Conservation (phyloP, 2,113 vertebrate genomes). For the Siniperca knerii region DNA sequence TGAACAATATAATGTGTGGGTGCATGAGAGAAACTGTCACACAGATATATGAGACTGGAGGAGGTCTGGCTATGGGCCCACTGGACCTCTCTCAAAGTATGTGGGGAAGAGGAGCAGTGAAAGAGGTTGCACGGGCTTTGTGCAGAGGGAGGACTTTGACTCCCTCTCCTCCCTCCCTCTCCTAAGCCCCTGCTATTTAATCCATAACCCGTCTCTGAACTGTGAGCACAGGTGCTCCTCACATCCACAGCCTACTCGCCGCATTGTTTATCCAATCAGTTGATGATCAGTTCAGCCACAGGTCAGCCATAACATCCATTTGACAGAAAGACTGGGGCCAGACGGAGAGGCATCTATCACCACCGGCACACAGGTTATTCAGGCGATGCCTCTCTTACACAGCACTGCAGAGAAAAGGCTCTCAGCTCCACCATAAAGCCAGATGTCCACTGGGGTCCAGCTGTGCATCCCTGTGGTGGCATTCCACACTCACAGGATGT, state of each 20-base stretch:
- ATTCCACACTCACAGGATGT: constrained; percentile 59
- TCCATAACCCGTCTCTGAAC: constrained; percentile 66
- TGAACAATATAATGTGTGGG: constrained; percentile 9
- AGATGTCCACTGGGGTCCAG: constrained; percentile 69
- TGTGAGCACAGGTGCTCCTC: constrained; percentile 68
- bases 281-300: constrained; percentile 65
- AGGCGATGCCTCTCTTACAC: constrained; percentile 23
- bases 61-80: constrained; percentile 54
- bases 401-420: constrained; percentile 39
- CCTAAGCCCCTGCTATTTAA: constrained; percentile 62
- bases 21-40: constrained; percentile 32
- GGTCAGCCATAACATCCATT: constrained; percentile 60
- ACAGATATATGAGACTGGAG: constrained; percentile 47
- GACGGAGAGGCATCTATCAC: constrained; percentile 38
- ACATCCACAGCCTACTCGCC: constrained; percentile 32
- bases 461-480: constrained; percentile 64
- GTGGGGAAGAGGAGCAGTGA: constrained; percentile 48
- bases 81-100: constrained; percentile 63
- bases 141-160: constrained; percentile 58
- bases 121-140: constrained; percentile 54
- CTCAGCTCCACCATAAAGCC: constrained; percentile 49
- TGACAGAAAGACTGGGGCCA: constrained; percentile 40
- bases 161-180: constrained; percentile 40
- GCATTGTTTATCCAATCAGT: constrained; percentile 73
- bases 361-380: neutral